Conservation (phyloP, 2,113 vertebrate species). For the Axis porcinus region DNA sequence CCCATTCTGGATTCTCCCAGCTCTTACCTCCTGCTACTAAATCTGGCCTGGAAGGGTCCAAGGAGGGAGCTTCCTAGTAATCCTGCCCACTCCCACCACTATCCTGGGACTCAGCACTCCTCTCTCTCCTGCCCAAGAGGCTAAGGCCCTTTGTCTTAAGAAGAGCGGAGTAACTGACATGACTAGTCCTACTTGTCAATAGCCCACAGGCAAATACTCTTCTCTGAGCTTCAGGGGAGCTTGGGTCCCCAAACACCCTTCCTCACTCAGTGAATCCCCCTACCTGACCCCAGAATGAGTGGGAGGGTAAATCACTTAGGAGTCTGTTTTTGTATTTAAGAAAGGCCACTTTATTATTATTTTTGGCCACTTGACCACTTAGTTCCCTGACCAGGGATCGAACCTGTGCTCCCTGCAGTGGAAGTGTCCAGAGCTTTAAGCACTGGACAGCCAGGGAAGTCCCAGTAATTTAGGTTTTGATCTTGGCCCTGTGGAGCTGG, state of each 20-base stretch:
- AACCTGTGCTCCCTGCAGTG: background rate
- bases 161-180: background rate
- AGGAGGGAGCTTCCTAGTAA: background rate
- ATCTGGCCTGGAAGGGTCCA: background rate
- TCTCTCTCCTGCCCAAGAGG: background rate
- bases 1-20: background rate
- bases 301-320: background rate
- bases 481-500: background rate
- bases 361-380: background rate
- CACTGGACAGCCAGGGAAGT: background rate
- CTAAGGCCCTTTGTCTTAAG: background rate
- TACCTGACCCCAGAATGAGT: background rate
- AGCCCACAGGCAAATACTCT: background rate
- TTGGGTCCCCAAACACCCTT: background rate
- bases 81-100: background rate
- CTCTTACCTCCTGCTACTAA: background rate
- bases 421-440: background rate
- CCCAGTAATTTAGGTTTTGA: background rate
- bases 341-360: background rate
- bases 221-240: background rate
- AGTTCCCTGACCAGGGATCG: background rate
- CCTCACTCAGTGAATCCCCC: background rate
- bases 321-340: background rate
- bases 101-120: background rate
- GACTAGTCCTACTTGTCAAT: background rate